phyloP scores from a whole-genome alignment of 2,797 vertebrate species.

The Liparis tanakae region DNA sequence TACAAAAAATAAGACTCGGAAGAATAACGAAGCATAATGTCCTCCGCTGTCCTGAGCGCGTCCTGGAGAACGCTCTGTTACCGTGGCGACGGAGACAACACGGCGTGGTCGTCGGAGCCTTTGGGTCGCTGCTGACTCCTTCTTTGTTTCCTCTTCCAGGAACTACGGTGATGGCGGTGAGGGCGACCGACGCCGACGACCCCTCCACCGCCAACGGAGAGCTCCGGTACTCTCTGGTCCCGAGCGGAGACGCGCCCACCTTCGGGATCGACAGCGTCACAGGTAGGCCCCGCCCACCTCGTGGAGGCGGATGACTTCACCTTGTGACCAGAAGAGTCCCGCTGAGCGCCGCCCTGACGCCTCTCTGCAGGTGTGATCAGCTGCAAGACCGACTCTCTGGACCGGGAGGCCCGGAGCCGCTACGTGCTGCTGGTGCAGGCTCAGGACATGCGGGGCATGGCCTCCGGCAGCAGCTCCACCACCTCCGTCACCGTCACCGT shows the following conservation, averaged over 20 bases:
- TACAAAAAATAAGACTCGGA: conserved; percentile 46
- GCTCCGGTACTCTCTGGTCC: conserved; percentile 70
- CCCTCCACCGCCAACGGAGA: conserved; percentile 73
- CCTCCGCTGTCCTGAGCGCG: conserved; percentile 47
- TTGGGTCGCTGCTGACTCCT: neutral
- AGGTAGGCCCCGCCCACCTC: conserved; percentile 72
- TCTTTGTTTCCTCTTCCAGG: conserved; percentile 54
- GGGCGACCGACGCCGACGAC: conserved; percentile 81
- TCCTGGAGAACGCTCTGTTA: neutral
- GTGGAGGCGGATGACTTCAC: conserved; percentile 27
- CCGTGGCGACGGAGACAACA: too few species aligned
- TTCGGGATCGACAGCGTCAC: conserved; percentile 72
- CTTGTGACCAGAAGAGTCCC: conserved; percentile 7
- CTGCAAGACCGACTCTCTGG: conserved; percentile 80
- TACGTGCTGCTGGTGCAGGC: conserved; percentile 89
- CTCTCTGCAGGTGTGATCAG: conserved; percentile 85
- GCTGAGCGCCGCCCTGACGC: conserved; percentile 26
- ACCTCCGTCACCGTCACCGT: conserved; percentile 87
- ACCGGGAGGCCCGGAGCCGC: conserved; percentile 85
- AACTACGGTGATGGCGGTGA: conserved; percentile 68
- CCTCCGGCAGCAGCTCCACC: conserved; percentile 80
- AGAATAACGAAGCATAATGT: conserved; percentile 11
- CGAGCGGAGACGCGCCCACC: conserved; percentile 36
- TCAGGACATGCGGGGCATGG: conserved; percentile 83
- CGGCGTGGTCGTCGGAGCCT: too few species aligned